Base-by-base conservation (phyloP, 2,797 vertebrate species). In the Pelobates cultripes region DNA sequence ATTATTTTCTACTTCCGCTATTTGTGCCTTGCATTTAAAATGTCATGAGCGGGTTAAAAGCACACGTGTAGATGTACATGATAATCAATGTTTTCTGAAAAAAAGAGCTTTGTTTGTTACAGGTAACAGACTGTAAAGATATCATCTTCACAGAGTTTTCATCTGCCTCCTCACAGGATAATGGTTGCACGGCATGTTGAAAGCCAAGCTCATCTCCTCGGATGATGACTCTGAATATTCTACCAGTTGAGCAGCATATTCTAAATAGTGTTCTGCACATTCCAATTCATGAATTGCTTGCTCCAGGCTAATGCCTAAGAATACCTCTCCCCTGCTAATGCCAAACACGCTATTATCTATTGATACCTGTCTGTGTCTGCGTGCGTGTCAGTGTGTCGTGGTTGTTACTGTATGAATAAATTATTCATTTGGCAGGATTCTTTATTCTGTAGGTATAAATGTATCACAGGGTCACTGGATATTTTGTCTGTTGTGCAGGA, bases 231-330 rank as follows among this genome's bases (percentile, higher is more conserved):
- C 10, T 53, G 43, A 67, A 57, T 44, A 64, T 70, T 53, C 47
- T 63, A 74, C 70, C 3, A 43, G 76, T 74, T 43, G 2, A 28
- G 40, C 76, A 40, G 60, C 70, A 83, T 83, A 78, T 74, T 83
- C 71, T 53, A 47, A 41, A 83, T 83, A 70, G 51, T 43, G 28
- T 73, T 74, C 63, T 74, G 69, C 71, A 74, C 63, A 78, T 83
- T 83, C 76, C 81, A 61, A 7, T 4, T 43, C 44, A 47, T 4
- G 43, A 12, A 44, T 7, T 69, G 47, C 43, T 41, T 69, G 75
- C 76, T 71, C 15, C 15, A 70, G 64, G 81, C 76, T 47, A 73
- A 78, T 61, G 45, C 10, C 67, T 51, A 51, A 10, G 47, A 51
- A 51, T 51, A 51, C 47, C 51, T 42, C 9, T 70, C 55, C 55